phyloP scores from a whole-genome alignment of 2,797 vertebrate species.

The Macrochelys suwanniensis region DNA sequence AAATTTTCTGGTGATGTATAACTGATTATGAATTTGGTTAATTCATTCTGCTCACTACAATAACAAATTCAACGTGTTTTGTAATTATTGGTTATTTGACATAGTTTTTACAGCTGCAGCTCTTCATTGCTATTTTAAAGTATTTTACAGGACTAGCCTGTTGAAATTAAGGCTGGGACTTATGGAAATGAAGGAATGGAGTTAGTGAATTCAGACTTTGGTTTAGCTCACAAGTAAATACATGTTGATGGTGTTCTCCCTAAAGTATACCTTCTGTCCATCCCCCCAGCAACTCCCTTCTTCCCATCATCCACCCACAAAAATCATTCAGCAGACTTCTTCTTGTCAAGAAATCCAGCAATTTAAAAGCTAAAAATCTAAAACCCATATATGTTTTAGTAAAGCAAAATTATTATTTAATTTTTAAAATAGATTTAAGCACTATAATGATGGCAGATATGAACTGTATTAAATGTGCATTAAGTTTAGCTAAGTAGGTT shows the following conservation, averaged over 20 bases:
- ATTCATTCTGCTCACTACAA: background rate
- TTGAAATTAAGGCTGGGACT: background rate
- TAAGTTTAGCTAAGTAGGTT: background rate
- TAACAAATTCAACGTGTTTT: background rate
- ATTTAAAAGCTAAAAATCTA: background rate
- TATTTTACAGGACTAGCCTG: background rate
- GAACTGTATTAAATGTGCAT: background rate
- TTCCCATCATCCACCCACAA: accelerated
- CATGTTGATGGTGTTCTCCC: background rate
- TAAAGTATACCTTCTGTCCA: background rate
- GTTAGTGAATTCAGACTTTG: background rate
- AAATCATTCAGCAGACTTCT: background rate
- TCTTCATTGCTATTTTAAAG: background rate
- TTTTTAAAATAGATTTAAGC: background rate
- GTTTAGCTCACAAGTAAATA: background rate
- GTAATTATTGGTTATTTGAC: accelerated
- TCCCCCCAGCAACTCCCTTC: background rate
- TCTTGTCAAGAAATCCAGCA: background rate
- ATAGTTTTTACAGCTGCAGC: background rate
- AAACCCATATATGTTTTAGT: background rate
- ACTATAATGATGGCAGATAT: background rate
- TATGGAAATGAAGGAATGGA: background rate
- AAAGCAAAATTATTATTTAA: background rate
- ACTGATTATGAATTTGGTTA: background rate
- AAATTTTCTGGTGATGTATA: background rate